Evolutionary conservation across 2,797 vertebrate genomes (phyloP).

Genomic region (Danio aesculapii): DNA sequence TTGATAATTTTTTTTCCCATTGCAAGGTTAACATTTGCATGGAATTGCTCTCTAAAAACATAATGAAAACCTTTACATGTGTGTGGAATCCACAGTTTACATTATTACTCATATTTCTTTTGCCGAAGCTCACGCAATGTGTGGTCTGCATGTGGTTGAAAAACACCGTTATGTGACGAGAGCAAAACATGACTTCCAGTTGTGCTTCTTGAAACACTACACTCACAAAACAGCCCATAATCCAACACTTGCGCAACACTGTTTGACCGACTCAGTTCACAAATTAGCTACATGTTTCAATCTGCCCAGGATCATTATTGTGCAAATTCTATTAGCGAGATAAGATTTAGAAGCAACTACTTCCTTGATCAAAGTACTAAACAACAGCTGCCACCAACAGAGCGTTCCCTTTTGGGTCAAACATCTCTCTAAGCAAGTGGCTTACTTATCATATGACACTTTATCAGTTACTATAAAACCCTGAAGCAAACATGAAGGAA

Average conservation of each 20-base stretch:
- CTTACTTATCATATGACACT: slow-evolving; percentile 3
- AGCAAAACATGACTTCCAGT: slow-evolving; percentile 3
- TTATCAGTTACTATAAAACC: slow-evolving; percentile 45
- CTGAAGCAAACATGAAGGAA: not conserved
- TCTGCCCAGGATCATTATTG: not conserved
- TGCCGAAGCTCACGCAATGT: not conserved
- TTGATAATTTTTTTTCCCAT: too few relatives aligned
- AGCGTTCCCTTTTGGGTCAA: not conserved
- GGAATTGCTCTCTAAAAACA: not conserved
- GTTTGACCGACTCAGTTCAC: slow-evolving; percentile 1
- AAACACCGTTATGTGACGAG: slow-evolving; percentile 13
- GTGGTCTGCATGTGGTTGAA: slow-evolving; percentile 10
- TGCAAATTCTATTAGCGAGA: not conserved
- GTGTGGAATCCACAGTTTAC: not conserved
- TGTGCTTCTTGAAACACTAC: slow-evolving; percentile 2
- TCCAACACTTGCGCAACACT: slow-evolving; percentile 6
- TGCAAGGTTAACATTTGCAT: too few relatives aligned
- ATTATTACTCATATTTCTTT: slow-evolving; percentile 24
- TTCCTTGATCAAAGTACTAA: slow-evolving; percentile 33
- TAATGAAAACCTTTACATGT: not conserved
- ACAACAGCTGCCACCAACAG: not conserved
- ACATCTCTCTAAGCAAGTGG: not conserved
- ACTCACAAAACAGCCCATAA: slow-evolving; percentile 18
- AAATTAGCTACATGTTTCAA: slow-evolving; percentile 3
- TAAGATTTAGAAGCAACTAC: not conserved